phyloP scores from a whole-genome alignment of 2,113 vertebrate genomes.

The Channa maculata region DNA sequence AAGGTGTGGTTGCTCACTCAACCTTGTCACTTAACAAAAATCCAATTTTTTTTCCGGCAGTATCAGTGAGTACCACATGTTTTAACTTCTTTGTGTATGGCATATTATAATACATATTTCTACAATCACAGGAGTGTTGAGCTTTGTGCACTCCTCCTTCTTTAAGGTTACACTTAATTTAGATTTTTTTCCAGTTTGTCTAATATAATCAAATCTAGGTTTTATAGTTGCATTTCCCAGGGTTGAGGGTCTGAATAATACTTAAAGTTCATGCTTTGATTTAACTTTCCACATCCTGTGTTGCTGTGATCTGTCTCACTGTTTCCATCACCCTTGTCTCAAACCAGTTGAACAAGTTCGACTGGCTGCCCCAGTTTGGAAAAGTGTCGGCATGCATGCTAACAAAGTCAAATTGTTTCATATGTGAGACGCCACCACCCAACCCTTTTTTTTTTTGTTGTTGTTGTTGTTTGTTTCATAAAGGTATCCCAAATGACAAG shows the following conservation, averaged over 20 bases:
- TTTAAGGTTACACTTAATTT: slow-evolving; percentile 6
- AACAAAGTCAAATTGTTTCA: slow-evolving; percentile 12
- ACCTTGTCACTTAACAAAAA: slow-evolving; percentile 27
- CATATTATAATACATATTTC: slow-evolving; percentile 21
- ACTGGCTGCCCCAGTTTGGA: slow-evolving; percentile 3
- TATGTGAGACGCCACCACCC: neutral
- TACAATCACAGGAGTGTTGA: slow-evolving; percentile 30
- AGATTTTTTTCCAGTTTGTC: slow-evolving; percentile 17
- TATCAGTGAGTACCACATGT: slow-evolving; percentile 20
- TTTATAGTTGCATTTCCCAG: slow-evolving; percentile 11
- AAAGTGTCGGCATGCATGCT: neutral
- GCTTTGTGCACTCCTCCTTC: slow-evolving; percentile 19
- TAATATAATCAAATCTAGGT: slow-evolving; percentile 31
- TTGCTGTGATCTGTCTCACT: slow-evolving; percentile 44
- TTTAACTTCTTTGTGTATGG: slow-evolving; percentile 26
- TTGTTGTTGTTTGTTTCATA: neutral
- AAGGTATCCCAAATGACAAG: neutral
- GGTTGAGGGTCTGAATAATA: slow-evolving; percentile 29
- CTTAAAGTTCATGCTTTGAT: slow-evolving; percentile 42
- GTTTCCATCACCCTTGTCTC: slow-evolving; percentile 13
- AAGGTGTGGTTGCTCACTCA: slow-evolving; percentile 48
- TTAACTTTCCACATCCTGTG: slow-evolving; percentile 39
- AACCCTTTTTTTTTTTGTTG: neutral
- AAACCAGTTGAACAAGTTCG: slow-evolving; percentile 59
- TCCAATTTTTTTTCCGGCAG: slow-evolving; percentile 1